These are phyloP conservation scores for Protomyctophum bolini DNA, from an alignment of 2,113 vertebrate genomes.

Conservation along the genomic window DNA sequence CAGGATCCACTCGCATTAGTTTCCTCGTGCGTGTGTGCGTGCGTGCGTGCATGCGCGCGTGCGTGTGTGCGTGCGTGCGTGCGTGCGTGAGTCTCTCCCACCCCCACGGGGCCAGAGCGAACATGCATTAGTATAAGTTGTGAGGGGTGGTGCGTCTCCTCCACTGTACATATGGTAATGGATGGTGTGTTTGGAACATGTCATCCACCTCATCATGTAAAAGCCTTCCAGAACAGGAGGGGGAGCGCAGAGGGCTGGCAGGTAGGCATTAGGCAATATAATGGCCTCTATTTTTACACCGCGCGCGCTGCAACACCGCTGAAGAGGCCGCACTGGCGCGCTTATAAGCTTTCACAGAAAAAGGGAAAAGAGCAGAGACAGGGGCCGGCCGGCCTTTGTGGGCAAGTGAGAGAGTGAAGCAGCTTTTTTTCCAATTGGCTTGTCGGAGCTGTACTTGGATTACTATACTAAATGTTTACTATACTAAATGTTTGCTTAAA, in stretches of 20 bases:
- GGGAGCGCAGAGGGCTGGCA: conserved; percentile 69
- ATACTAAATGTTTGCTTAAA: too few species aligned
- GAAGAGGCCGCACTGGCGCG: conserved; percentile 61
- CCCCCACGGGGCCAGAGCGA: conserved; percentile 72
- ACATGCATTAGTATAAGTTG: conserved; percentile 79
- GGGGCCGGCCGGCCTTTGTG: conserved; percentile 38
- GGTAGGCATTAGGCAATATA: conserved; percentile 78
- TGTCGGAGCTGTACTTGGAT: too few species aligned
- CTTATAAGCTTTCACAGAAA: conserved; percentile 68
- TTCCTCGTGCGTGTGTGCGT: conserved; percentile 44
- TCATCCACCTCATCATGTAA: conserved; percentile 83
- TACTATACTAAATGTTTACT: too few species aligned
- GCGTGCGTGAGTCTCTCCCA: conserved; percentile 44
- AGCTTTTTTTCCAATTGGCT: too few species aligned
- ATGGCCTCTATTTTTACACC: conserved; percentile 77
- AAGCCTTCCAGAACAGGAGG: conserved; percentile 75
- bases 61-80: conserved; percentile 1
- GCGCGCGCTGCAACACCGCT: conserved; percentile 51
- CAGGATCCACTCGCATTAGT: conserved; percentile 25
- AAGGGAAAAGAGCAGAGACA: conserved; percentile 36
- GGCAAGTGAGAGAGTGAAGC: conserved; percentile 17
- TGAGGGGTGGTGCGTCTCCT: conserved; percentile 68
- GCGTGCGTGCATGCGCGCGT: background rate
- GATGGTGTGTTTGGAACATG: conserved; percentile 79
- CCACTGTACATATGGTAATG: conserved; percentile 81